These are phyloP conservation scores for Oryzias melastigma DNA, from an alignment of 2,113 vertebrate genomes.

Conservation along the genomic window DNA sequence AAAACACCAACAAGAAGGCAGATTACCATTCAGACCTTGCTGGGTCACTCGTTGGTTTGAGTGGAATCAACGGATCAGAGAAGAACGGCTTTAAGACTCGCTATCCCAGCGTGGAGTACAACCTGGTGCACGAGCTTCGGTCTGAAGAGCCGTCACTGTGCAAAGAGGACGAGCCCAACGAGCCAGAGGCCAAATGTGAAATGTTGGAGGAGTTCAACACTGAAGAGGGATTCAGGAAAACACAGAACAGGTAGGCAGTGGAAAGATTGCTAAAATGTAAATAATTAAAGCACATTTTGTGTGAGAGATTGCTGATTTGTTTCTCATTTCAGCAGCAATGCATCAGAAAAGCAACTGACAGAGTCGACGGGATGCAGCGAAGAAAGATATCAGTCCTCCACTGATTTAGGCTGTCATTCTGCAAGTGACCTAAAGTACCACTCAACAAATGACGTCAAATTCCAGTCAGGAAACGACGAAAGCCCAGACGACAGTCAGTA, in stretches of 20 bases:
- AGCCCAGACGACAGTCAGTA: slow-evolving; percentile 52
- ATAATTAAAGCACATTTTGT: not conserved
- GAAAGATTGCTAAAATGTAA: not conserved
- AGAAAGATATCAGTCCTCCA: slow-evolving; percentile 83
- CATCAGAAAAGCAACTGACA: slow-evolving; percentile 83
- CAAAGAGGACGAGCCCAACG: slow-evolving; percentile 79
- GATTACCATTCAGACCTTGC: slow-evolving; percentile 87
- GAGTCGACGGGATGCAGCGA: slow-evolving; percentile 84
- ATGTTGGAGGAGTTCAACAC: slow-evolving; percentile 75
- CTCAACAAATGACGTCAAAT: slow-evolving; percentile 66
- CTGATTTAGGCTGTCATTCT: slow-evolving; percentile 46
- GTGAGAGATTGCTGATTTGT: slow-evolving; percentile 23
- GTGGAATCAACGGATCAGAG: slow-evolving; percentile 71
- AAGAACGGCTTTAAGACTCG: slow-evolving; percentile 89
- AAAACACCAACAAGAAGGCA: slow-evolving; percentile 97
- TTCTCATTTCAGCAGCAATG: slow-evolving; percentile 75
- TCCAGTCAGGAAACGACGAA: slow-evolving; percentile 49
- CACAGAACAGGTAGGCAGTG: slow-evolving; percentile 82
- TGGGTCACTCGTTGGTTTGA: slow-evolving; percentile 65
- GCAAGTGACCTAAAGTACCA: slow-evolving; percentile 53
- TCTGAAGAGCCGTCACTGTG: slow-evolving; percentile 76
- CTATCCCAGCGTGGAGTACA: slow-evolving; percentile 91
- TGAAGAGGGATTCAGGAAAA: slow-evolving; percentile 82
- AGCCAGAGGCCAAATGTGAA: slow-evolving; percentile 84
- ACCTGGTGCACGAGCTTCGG: slow-evolving; percentile 91